These are phyloP conservation scores for Parotocinclus haroldoi DNA, from an alignment of 2,797 vertebrate species.

Conservation along the genomic window DNA sequence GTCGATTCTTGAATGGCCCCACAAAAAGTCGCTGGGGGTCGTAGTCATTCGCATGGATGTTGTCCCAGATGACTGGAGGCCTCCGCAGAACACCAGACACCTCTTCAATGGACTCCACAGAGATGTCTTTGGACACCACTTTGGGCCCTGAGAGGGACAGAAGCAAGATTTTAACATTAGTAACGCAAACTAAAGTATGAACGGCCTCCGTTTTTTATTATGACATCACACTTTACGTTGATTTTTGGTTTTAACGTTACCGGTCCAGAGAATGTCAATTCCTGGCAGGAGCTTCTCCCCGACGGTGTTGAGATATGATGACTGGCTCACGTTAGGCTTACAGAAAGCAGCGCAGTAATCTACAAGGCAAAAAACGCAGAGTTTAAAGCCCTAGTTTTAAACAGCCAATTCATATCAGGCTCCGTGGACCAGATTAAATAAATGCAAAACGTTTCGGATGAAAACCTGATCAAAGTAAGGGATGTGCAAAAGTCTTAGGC, in stretches of 20 bases:
- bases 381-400: too few species aligned
- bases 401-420: too few species aligned
- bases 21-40: slow-evolving; percentile 95
- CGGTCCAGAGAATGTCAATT: slow-evolving; percentile 96
- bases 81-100: slow-evolving; percentile 90
- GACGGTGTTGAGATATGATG: slow-evolving; percentile 87
- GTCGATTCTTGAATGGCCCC: slow-evolving; percentile 93
- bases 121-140: slow-evolving; percentile 95
- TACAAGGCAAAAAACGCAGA: slow-evolving; percentile 50
- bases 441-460: too few species aligned
- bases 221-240: background rate
- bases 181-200: too few species aligned
- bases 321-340: slow-evolving; percentile 86
- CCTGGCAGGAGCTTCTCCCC: slow-evolving; percentile 89
- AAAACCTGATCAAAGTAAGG: too few species aligned
- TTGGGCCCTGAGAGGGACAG: slow-evolving; percentile 80
- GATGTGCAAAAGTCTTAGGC: too few species aligned
- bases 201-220: too few species aligned
- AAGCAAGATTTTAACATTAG: too few species aligned
- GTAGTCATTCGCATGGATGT: slow-evolving; percentile 97
- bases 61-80: slow-evolving; percentile 97
- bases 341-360: slow-evolving; percentile 95
- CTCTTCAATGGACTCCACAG: slow-evolving; percentile 94
- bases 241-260: slow-evolving; percentile 59
- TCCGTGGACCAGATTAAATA: too few species aligned